Base-by-base conservation (phyloP, 2,888 invertebrate species). In the Ormyrus labotus region DNA sequence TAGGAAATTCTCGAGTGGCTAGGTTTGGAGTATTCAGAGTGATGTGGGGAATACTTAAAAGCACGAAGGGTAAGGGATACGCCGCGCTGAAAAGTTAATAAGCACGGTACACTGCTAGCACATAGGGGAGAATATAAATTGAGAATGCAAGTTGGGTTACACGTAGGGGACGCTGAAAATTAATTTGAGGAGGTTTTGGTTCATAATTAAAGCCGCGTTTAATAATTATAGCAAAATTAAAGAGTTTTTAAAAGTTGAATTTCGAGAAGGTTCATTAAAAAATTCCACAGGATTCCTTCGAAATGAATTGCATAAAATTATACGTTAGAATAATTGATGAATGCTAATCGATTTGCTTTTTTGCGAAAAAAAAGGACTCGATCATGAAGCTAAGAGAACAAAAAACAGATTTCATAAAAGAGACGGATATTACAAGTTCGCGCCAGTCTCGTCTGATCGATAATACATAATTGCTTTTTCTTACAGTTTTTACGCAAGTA, bases 1-100 rank as follows among this genome's bases (percentile, higher is more conserved):
- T 51, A 67, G 13, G 50, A 67, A 67, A 67, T 67, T 19, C 51
- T 64, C 9, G 48, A 6, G 13, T 64, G 11, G 64, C 10, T 13
- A 51, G 51, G 19, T 67, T 45, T 67, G 3, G 51, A 51, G 19
- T 6, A 51, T 51, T 50, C 8, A 51, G 6, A 10, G 51, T 9
- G 3, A 13, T 8, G 48, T 11, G 9, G 51, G 0, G 11, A 13
- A 19, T 67, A 45, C 65, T 50, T 67, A 19, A 9, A 51, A 67
- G 19, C 13, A 9, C n/a, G 13, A 48, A 13, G 4, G 47, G 1
- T 10, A 47, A 48, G 50, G 51, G 13, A 50, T 34, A 34, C 34
- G 34, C 4, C 34, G 48, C 8, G 11, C 9, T 57, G 34, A 69
- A 57, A 69, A 57, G n/a, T 69, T 57, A 57, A 69, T 57, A 47